phyloP scores from a whole-genome alignment of 1,140 invertebrate genomes.

The Drosophila fuyamai region DNA sequence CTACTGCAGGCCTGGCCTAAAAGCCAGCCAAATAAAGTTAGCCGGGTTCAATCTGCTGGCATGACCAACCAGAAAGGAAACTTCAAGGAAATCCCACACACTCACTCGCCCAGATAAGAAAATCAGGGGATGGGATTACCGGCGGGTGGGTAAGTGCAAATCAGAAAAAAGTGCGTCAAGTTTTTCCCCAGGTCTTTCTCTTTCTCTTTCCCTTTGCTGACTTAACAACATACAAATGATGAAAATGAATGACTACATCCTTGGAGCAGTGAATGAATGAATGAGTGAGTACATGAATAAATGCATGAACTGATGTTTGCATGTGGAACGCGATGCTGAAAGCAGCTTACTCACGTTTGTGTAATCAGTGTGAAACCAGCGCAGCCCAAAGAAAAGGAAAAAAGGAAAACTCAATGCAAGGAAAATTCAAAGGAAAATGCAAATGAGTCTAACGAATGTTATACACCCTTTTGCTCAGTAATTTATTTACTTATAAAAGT shows the following conservation, averaged over 20 bases:
- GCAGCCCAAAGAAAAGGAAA: constrained; percentile 43
- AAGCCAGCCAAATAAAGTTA: constrained; percentile 36
- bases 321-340: constrained; percentile 80
- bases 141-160: constrained; percentile 61
- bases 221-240: constrained; percentile 82
- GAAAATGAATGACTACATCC: constrained; percentile 80
- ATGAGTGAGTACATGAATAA: constrained; percentile 70
- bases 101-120: constrained; percentile 50
- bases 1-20: constrained; percentile 12
- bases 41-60: constrained; percentile 35
- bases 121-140: constrained; percentile 41
- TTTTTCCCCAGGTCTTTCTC: constrained; percentile 34
- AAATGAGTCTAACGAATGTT: constrained; percentile 2
- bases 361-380: constrained; percentile 79
- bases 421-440: constrained; percentile 15
- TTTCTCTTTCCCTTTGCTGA: constrained; percentile 58
- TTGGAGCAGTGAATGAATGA: constrained; percentile 54
- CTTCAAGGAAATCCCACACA: constrained; percentile 43
- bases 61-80: constrained; percentile 34
- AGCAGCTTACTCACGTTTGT: constrained; percentile 80
- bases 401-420: constrained; percentile 14
- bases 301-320: constrained; percentile 78
- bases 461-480: constrained; percentile 7
- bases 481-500: too few species aligned
- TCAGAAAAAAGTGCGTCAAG: constrained; percentile 73